Base-by-base conservation (phyloP, 2,888 invertebrate genomes). In the Caenorhabditis japonica region DNA sequence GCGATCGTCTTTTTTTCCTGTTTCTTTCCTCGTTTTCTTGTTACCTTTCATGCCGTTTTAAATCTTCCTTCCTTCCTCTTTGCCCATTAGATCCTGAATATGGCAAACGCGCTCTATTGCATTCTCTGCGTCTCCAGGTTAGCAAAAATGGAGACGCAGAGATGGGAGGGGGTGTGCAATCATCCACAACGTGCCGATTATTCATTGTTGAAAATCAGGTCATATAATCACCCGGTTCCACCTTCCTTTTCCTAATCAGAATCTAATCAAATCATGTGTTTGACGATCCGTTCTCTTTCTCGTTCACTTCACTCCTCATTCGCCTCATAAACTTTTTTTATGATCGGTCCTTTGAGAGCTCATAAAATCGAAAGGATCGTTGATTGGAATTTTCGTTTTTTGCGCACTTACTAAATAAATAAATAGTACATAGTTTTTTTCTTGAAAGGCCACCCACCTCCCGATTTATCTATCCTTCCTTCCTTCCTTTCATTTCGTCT, bases 221-320 rank as follows among this genome's bases (percentile, higher is more conserved):
- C 66, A 56, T 49, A 47, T n/a, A n/a, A n/a, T 64, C 64, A 33
- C 47, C 55, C 52, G 55, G 53, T 64, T 55, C 53, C 43, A 56
- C 56, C 25, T 52, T 36, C 33, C n/a, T n/a, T n/a, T n/a, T n/a
- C n/a, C n/a, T n/a, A n/a, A n/a, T 23, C 51, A 25, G 39, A 36
- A 41, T 39, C 49, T 66, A 66, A 66, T 66, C 56, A 66, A 66
- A 66, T 66, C 56, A 66, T 66, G 46, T 55, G 38, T 4, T 25
- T 34, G 1, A 38, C 44, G 56, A 66, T 56, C 66, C 56, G 66
- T 66, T 66, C 66, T n/a, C n/a, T n/a, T n/a, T n/a, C n/a, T n/a
- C n/a, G n/a, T n/a, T n/a, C n/a, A n/a, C n/a, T 43, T 49, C 19
- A 21, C 51, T 17, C 23, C 41, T 30, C 17, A 41, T 34, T 34